A percentile compares a stretch with the other conserved stretches of the same genome.
Evolutionary conservation across 2,888 invertebrate genomes (phyloP).

Genomic region (Sesia bembeciformis): DNA sequence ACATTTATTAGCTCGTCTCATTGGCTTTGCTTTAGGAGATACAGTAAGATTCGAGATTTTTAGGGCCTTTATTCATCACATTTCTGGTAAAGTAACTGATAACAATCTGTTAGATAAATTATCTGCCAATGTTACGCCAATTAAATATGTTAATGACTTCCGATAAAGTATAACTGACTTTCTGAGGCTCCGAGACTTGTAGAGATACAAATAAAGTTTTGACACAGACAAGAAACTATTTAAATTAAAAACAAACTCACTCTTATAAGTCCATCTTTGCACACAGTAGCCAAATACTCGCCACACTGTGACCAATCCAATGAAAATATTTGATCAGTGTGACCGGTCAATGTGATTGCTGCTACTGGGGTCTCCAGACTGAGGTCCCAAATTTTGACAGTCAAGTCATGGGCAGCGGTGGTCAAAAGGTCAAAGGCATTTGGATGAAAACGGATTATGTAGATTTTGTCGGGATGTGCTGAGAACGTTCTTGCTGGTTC

Average conservation of each 20-base stretch:
- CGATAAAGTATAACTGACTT: no score
- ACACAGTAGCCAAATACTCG: conserved; percentile 87
- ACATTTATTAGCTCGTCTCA: no score
- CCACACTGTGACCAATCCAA: conserved; percentile 96
- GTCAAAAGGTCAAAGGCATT: conserved; percentile 89
- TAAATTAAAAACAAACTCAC: conserved; percentile 29
- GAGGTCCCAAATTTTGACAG: conserved; percentile 91
- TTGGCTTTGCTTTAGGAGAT: no score
- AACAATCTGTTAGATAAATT: no score
- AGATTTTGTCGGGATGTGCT: conserved; percentile 93
- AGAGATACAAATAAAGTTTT: no score
- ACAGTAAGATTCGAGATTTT: no score
- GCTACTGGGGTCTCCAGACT: conserved; percentile 38
- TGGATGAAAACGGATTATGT: conserved; percentile 90
- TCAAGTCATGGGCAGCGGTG: conserved; percentile 92
- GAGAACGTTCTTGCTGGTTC: conserved; percentile 77
- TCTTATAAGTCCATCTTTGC: conserved; percentile 88
- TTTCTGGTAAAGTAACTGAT: no score
- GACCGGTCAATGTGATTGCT: conserved; percentile 78
- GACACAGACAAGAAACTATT: no score
- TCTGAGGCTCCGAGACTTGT: no score
- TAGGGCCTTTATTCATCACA: no score
- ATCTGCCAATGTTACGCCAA: no score
- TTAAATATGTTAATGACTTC: no score
- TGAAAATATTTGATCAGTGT: conserved; percentile 92